A percentile compares a stretch with the other conserved stretches of the same genome.
phyloP scores from a whole-genome alignment of 2,888 invertebrate genomes.

The Argynnis bischoffii region DNA sequence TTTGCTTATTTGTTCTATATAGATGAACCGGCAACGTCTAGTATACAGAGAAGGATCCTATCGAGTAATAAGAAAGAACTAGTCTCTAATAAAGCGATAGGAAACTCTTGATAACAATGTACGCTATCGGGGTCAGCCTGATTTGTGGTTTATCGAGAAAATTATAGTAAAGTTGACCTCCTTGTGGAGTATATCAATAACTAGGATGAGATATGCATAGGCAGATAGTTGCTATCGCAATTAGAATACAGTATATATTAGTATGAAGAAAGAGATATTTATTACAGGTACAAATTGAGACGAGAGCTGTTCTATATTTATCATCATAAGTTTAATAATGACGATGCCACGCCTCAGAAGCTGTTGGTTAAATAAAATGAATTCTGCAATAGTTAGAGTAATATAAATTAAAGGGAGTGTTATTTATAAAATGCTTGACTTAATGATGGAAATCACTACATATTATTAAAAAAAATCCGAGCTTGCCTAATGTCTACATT shows the following conservation, averaged over 20 bases:
- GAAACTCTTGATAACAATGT: slow-evolving; percentile 23
- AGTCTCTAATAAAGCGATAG: slow-evolving; percentile 23
- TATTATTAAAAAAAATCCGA: too few species aligned
- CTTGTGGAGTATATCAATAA: slow-evolving; percentile 9
- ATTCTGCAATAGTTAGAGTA: too few species aligned
- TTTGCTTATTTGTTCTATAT: background rate
- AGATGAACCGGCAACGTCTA: slow-evolving; percentile 2
- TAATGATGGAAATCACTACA: too few species aligned
- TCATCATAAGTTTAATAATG: too few species aligned
- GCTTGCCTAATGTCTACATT: too few species aligned
- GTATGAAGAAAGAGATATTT: background rate
- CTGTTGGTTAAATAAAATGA: too few species aligned
- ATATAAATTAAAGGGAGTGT: too few species aligned
- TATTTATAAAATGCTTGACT: too few species aligned
- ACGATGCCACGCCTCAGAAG: too few species aligned
- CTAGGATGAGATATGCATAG: slow-evolving; percentile 5
- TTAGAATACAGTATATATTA: background rate
- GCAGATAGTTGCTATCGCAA: slow-evolving; percentile 1
- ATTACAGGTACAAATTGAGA: too few species aligned
- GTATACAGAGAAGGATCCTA: slow-evolving; percentile 7
- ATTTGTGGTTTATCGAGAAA: slow-evolving; percentile 31
- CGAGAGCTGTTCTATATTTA: too few species aligned
- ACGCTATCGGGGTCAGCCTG: slow-evolving; percentile 24
- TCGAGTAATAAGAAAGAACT: slow-evolving; percentile 23
- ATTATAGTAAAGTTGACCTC: slow-evolving; percentile 25